Percentiles rank a stretch among this genome's conserved stretches.
These are phyloP conservation scores for Ondatra zibethicus DNA, from an alignment of 2,113 vertebrate species.

Conservation along the genomic window DNA sequence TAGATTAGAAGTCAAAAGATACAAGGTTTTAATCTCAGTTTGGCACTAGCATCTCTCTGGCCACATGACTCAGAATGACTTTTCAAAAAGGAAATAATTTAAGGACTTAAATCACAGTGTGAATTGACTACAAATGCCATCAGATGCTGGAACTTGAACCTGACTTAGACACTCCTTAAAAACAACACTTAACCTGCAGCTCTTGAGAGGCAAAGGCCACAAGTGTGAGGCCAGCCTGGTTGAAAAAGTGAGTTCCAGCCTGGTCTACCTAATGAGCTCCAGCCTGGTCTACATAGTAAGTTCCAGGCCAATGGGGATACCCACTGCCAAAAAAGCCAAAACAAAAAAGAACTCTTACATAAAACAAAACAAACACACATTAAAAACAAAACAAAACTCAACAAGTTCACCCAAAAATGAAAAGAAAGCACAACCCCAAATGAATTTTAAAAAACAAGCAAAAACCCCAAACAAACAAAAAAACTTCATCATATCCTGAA, in stretches of 20 bases:
- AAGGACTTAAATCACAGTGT: background rate
- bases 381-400: background rate
- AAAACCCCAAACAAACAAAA: background rate
- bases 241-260: background rate
- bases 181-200: background rate
- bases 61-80: background rate
- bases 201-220: background rate
- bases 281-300: background rate
- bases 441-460: background rate
- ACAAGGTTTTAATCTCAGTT: background rate
- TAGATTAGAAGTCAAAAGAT: background rate
- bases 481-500: background rate
- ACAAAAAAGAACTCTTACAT: background rate
- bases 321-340: background rate
- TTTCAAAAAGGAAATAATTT: constrained; percentile 2
- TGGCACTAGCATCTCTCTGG: background rate
- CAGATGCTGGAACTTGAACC: background rate
- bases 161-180: background rate
- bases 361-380: background rate
- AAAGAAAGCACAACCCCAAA: background rate
- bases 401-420: background rate
- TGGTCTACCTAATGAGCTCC: background rate
- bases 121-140: constrained; percentile 32
- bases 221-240: background rate
- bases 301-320: background rate